Evolutionary conservation across 2,113 vertebrate genomes (phyloP).

Genomic region (Microcebus griseorufus): DNA sequence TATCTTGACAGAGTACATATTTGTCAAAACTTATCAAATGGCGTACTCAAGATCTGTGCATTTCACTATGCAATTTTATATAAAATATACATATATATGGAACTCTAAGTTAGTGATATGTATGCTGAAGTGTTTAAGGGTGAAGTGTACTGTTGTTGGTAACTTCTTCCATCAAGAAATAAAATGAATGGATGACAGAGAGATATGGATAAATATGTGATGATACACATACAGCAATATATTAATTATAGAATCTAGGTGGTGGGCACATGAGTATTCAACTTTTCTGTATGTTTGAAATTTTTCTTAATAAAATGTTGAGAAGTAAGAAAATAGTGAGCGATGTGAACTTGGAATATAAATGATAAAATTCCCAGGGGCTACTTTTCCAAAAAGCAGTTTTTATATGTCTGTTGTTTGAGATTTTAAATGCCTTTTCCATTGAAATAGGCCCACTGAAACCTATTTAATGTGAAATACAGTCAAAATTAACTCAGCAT

Average conservation of each 20-base stretch:
- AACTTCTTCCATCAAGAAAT: conserved; percentile 25
- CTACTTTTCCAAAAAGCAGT: conserved; percentile 43
- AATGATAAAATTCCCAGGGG: conserved; percentile 52
- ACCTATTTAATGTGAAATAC: conserved; percentile 47
- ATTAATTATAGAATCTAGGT: background rate
- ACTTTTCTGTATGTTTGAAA: conserved; percentile 37
- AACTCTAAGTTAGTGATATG: conserved; percentile 6
- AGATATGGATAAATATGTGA: background rate
- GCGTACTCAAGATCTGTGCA: background rate
- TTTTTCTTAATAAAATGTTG: conserved; percentile 19
- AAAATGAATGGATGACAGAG: background rate
- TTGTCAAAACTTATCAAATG: background rate
- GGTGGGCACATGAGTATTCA: background rate
- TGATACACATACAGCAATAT: background rate
- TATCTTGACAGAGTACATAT: background rate
- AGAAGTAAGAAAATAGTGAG: conserved; percentile 10
- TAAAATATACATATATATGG: background rate
- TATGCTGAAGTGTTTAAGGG: background rate
- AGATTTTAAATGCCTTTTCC: conserved; percentile 47
- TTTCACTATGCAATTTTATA: background rate
- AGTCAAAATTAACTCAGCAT: conserved; percentile 37
- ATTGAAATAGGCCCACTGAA: conserved; percentile 34
- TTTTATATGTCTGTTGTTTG: conserved; percentile 48
- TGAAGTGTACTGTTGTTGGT: background rate
- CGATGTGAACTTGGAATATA: conserved; percentile 38